Evolutionary conservation across 2,113 vertebrate genomes (phyloP).

Genomic region (Cheirogaleus medius): DNA sequence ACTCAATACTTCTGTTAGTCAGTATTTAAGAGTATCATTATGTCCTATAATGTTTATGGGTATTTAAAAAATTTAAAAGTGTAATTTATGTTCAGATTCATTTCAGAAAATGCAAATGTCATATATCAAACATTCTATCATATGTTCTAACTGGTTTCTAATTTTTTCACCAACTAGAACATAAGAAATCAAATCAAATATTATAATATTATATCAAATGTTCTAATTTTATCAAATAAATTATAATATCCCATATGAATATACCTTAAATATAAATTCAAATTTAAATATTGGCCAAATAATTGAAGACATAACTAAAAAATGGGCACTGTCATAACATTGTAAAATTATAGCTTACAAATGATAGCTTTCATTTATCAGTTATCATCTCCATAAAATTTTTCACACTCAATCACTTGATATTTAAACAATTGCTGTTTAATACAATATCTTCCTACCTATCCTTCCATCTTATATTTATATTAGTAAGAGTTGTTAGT

Average conservation of each 20-base stretch:
- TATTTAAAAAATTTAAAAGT: neutral
- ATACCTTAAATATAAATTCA: slow-evolving; percentile 5
- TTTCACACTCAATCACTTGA: neutral
- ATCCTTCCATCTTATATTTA: neutral
- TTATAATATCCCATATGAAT: neutral
- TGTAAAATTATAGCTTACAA: neutral
- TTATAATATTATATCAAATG: neutral
- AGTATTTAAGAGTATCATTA: neutral
- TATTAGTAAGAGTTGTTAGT: neutral
- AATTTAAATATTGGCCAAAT: neutral
- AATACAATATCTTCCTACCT: neutral
- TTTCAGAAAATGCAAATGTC: neutral
- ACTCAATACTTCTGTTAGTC: neutral
- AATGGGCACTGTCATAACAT: neutral
- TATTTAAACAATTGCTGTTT: neutral
- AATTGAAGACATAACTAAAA: neutral
- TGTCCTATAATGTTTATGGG: neutral
- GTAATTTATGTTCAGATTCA: neutral
- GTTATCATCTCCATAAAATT: neutral
- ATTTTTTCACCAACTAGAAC: neutral
- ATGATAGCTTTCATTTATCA: neutral
- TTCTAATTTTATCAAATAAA: slow-evolving; percentile 26
- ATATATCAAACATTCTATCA: neutral
- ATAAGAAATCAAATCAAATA: neutral
- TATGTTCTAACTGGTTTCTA: neutral